These are phyloP conservation scores for Serrognathus titanus DNA, from an alignment of 2,888 invertebrate genomes.

Conservation along the genomic window DNA sequence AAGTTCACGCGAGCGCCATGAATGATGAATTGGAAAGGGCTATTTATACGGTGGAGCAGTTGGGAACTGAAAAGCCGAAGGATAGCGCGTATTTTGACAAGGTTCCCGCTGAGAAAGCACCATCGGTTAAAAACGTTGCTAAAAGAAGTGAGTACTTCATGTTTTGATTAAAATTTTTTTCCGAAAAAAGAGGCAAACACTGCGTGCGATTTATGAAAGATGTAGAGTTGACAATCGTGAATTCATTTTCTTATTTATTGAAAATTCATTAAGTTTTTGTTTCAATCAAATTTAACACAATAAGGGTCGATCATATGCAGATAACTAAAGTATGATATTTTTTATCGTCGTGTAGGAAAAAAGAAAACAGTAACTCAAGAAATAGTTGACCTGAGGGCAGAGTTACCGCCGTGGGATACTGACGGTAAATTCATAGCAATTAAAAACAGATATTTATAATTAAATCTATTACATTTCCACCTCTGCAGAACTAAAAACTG, in stretches of 20 bases:
- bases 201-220: too few relatives aligned
- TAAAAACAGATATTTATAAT: background rate
- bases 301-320: too few relatives aligned
- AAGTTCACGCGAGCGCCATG: slow-evolving; percentile 28
- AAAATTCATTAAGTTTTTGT: too few relatives aligned
- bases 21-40: slow-evolving; percentile 32
- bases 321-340: too few relatives aligned
- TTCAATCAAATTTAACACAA: too few relatives aligned
- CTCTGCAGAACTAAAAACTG: background rate
- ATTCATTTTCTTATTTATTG: too few relatives aligned
- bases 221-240: too few relatives aligned
- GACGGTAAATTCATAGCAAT: slow-evolving; percentile 22
- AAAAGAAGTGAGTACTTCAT: background rate
- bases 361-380: slow-evolving; percentile 10
- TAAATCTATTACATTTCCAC: background rate
- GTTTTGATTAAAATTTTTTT: too few relatives aligned
- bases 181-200: too few relatives aligned
- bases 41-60: slow-evolving; percentile 22
- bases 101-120: background rate
- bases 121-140: slow-evolving; percentile 2
- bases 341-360: background rate
- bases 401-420: slow-evolving; percentile 36
- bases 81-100: background rate
- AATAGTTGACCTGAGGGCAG: slow-evolving; percentile 20
- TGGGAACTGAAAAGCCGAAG: slow-evolving; percentile 10